Evolutionary conservation across 1,140 invertebrate species (phyloP).

Genomic region (Trichonephila clavata): DNA sequence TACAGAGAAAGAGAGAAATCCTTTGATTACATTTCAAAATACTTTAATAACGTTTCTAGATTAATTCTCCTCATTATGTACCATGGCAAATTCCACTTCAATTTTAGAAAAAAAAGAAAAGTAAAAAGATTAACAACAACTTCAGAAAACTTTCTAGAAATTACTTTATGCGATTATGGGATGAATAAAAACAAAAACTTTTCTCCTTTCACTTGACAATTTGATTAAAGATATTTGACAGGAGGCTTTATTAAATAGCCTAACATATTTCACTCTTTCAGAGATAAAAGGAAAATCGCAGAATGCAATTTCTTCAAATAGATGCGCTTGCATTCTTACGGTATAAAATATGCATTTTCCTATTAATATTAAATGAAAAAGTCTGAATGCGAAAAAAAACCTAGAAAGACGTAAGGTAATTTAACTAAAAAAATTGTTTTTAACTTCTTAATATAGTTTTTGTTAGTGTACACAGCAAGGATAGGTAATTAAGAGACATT

Average conservation of each 20-base stretch:
- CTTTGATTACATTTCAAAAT: background rate
- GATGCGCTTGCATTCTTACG: background rate
- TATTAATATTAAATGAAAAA: slow-evolving; percentile 16
- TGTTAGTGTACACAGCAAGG: background rate
- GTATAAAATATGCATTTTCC: slow-evolving; percentile 23
- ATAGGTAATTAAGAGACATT: background rate
- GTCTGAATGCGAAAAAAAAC: background rate
- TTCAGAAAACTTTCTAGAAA: background rate
- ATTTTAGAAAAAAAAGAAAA: background rate
- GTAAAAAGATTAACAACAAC: background rate
- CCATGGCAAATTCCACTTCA: background rate
- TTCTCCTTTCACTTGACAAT: background rate
- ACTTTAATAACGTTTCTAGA: background rate
- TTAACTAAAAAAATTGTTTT: background rate
- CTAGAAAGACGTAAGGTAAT: background rate
- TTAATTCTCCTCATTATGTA: background rate
- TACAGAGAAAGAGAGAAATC: background rate
- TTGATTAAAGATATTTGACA: slow-evolving; percentile 38
- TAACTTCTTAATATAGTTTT: background rate
- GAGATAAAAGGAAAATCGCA: background rate
- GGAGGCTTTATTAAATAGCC: slow-evolving; percentile 13
- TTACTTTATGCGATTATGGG: slow-evolving; percentile 3
- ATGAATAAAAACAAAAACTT: background rate
- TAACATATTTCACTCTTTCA: background rate
- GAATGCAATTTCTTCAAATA: slow-evolving; percentile 6